Percentiles rank a stretch among this genome's conserved stretches.
These are phyloP conservation scores for Conomelus anceps DNA, from an alignment of 2,888 invertebrate species.

Conservation along the genomic window DNA sequence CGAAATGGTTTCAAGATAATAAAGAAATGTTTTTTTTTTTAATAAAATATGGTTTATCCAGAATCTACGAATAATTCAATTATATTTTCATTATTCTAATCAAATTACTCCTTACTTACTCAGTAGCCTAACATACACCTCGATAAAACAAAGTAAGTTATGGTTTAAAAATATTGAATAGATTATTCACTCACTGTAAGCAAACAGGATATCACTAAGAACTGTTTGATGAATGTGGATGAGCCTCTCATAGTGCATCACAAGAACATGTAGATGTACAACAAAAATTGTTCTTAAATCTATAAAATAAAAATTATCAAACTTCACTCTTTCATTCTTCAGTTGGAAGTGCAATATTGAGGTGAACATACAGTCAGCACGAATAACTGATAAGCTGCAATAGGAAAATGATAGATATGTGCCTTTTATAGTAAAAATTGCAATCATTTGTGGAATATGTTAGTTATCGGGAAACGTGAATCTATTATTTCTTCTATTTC, in stretches of 20 bases:
- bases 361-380: not conserved
- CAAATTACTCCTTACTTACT: not conserved
- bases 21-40: no score
- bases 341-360: not conserved
- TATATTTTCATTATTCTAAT: no score
- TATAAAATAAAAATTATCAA: not conserved
- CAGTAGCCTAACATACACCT: not conserved
- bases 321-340: not conserved
- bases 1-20: no score
- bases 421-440: not conserved
- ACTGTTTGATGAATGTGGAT: not conserved
- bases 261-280: not conserved
- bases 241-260: not conserved
- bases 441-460: not conserved
- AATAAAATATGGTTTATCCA: no score
- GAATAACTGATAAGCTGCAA: not conserved
- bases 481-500: not conserved
- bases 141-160: not conserved
- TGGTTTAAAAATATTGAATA: not conserved
- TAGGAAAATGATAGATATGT: not conserved
- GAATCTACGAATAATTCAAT: no score
- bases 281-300: not conserved
- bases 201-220: not conserved
- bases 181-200: not conserved
- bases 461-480: not conserved